Base-by-base conservation (phyloP, 2,888 invertebrate species). In the Epistrophe grossulariae region DNA sequence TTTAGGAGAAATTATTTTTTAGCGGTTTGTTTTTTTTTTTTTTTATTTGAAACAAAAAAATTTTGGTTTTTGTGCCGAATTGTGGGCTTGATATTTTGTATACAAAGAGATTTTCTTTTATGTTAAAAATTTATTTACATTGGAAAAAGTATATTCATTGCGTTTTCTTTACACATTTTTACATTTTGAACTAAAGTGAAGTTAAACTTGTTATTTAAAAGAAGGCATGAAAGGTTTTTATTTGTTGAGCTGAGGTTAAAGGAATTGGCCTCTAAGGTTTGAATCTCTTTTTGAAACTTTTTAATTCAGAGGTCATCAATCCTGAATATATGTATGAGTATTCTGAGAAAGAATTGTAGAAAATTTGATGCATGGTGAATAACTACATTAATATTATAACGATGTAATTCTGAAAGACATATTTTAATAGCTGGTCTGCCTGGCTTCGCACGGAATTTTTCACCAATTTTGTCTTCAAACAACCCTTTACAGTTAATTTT, bases 41-140 rank as follows among this genome's bases (percentile, higher is more conserved):
- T 59, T 60, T 40, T 60, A 40, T 62, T 62, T 62, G 19, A 62
- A 62, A 62, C 24, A 62, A 62, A 40, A 62, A 62, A 43, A 62
- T 43, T 40, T 62, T 13, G 62, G 62, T 62, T 62, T 60, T 62
- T 11, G 1, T 24, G 40, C 24, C 43, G 15, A 43, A 62, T 62
- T 40, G 62, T 43, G 40, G 62, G 40, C 19, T 60, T 38, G 19
- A 60, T 40, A 60, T 60, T 60, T 60, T 60, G 10, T 60, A 19
- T 19, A 13, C 2, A 60, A 60, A 24, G 13, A 3, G 15, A 62
- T 24, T 62, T 62, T 40, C 43, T 62, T 62, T 62, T 62, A 62
- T 62, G 19, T 60, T 6, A 15, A 60, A 60, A 19, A 60, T 9
- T 19, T 55, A 43, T 62, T 62, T 62, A 62, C 62, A 62, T 55